Evolutionary conservation across 2,888 invertebrate species (phyloP), one percentile per base, ranked within the genome.

Genomic region (Altica lythri): DNA sequence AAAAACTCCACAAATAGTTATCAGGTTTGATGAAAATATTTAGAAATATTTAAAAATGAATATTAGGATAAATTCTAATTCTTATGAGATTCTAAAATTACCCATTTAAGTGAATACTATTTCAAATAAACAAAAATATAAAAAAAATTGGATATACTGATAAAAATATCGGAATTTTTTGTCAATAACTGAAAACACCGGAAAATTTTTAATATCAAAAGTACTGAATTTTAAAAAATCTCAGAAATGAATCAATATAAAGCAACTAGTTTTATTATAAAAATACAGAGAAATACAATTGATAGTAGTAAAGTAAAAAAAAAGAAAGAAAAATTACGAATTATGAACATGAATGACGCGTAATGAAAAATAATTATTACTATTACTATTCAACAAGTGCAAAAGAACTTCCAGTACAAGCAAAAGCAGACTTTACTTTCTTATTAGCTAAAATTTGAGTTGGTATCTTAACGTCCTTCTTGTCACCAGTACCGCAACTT

Each of bases 401-500:
- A 72, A 80, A 80, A 60, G 78, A 79, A 68, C 80, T 79, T 60
- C 79, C 80, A 62, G 78, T 77, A 59, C 80, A 80, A 68, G 78
- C 77, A 59, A 78, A 79, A 64, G 79, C 76, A 59, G 59, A 60
- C 62, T 68, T 67, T 45, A 75, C 70, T 62, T 67, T 73, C 53
- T 62, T 67, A 59, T 69, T 67, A 44, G 56, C 57, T 55, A 75
- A 67, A 58, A 83, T 74, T 62, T 71, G 68, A 29, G 71, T 74
- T 8, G 82, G 82, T 55, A 69, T 64, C 38, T 72, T 62, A 27
- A 81, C 74, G 65, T 83, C 75, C 44, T 74, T 70, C 18, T 72
- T 75, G 57, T 75, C 74, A 47, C 83, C 84, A 62, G 83, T 86
- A 47, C 92, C 92, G 67, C 92, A 92, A 72, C 88, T 92, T 29